Conservation (phyloP, 2,113 vertebrate genomes). For the Podilymbus podiceps region DNA sequence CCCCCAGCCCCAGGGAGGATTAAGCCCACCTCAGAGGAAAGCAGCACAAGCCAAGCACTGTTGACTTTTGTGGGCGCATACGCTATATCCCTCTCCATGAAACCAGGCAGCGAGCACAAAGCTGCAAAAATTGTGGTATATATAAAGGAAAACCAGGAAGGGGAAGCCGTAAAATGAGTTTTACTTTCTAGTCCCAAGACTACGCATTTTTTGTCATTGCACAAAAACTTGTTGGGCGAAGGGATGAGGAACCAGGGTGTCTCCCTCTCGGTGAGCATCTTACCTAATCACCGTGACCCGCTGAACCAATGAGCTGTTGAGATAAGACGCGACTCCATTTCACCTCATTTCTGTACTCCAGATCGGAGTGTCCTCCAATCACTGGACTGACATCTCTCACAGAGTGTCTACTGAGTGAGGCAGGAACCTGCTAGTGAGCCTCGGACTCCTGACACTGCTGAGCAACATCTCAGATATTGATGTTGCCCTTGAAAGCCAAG, state of each 20-base stretch:
- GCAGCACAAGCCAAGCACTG: not conserved
- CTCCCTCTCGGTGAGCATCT: not conserved
- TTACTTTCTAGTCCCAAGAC: not conserved
- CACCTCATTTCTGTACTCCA: not conserved
- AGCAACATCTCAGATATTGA: not conserved
- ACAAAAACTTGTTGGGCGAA: not conserved
- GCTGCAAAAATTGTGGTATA: not conserved
- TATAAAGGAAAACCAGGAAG: not conserved
- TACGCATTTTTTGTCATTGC: not conserved
- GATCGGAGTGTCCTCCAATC: not conserved
- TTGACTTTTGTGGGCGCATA: not conserved
- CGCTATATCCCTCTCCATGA: not conserved
- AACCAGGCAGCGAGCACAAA: not conserved
- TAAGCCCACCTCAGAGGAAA: not conserved
- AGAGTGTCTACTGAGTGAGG: not conserved
- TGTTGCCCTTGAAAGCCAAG: not conserved
- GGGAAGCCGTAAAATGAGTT: not conserved
- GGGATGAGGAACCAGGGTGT: not conserved
- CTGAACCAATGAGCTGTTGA: rapidly evolving
- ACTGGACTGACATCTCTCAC: not conserved
- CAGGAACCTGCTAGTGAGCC: not conserved
- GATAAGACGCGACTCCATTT: not conserved
- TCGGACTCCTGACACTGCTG: not conserved
- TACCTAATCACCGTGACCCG: not conserved
- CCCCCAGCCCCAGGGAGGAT: not conserved